phyloP scores from a whole-genome alignment of 2,113 vertebrate species.

The Heterocephalus glaber region DNA sequence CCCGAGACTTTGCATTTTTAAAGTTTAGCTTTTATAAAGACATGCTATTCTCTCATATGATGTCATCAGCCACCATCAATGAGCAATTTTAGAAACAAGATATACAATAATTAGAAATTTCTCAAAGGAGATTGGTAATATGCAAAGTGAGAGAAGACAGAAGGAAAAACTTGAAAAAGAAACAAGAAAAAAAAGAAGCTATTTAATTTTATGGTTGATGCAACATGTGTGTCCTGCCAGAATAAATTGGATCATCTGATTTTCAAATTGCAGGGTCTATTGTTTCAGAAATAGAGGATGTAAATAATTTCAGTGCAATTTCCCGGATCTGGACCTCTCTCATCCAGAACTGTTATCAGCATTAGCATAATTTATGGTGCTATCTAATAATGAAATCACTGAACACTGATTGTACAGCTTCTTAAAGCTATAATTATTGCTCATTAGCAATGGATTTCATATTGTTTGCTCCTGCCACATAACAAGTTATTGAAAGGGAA shows the following conservation, averaged over 20 bases:
- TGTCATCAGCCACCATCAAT: background rate
- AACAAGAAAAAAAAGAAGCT: slow-evolving; percentile 69
- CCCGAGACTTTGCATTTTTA: background rate
- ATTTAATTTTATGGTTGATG: slow-evolving; percentile 87
- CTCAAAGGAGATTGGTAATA: slow-evolving; percentile 12
- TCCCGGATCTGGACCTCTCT: slow-evolving; percentile 87
- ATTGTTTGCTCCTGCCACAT: slow-evolving; percentile 86
- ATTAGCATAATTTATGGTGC: slow-evolving; percentile 90
- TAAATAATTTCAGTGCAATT: slow-evolving; percentile 89
- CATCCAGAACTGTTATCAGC: slow-evolving; percentile 88
- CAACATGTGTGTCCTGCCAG: slow-evolving; percentile 89
- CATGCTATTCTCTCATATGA: background rate
- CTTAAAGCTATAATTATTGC: slow-evolving; percentile 89
- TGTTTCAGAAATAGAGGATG: slow-evolving; percentile 89
- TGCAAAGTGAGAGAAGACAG: slow-evolving; percentile 55
- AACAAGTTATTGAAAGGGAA: slow-evolving; percentile 81
- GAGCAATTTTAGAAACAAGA: slow-evolving; percentile 55
- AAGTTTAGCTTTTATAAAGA: slow-evolving; percentile 25
- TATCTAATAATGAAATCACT: slow-evolving; percentile 89
- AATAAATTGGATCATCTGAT: slow-evolving; percentile 88
- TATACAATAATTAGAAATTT: slow-evolving; percentile 41
- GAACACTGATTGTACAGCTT: slow-evolving; percentile 89
- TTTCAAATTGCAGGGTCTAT: slow-evolving; percentile 88
- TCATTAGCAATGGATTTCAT: slow-evolving; percentile 86
- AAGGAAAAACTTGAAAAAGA: slow-evolving; percentile 65